These are phyloP conservation scores for Torymus auratus DNA, from an alignment of 2,888 invertebrate genomes.

Conservation along the genomic window DNA sequence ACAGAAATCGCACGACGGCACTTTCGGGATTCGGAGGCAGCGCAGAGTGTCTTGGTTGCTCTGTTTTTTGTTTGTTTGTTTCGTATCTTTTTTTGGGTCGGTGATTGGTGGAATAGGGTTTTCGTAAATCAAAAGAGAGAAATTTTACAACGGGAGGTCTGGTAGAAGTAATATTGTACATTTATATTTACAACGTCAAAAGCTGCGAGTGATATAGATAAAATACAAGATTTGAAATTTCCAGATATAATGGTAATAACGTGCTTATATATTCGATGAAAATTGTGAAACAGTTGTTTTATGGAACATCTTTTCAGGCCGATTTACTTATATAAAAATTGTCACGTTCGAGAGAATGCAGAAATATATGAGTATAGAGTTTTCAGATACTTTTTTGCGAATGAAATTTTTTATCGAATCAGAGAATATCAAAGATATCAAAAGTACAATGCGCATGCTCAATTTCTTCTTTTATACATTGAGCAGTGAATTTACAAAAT, in stretches of 20 bases:
- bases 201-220: neutral
- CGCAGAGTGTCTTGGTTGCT: slow-evolving; percentile 16
- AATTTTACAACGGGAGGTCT: neutral
- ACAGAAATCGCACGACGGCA: slow-evolving; percentile 75
- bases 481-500: slow-evolving; percentile 10
- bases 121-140: no score
- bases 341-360: no score
- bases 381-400: neutral
- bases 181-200: slow-evolving; percentile 34
- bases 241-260: neutral
- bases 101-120: no score
- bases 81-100: no score
- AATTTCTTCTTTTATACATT: slow-evolving; percentile 1
- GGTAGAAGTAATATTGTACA: neutral
- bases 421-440: neutral
- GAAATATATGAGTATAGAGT: neutral
- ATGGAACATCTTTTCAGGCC: no score
- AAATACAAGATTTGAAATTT: neutral
- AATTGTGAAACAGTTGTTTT: neutral
- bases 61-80: neutral
- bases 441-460: slow-evolving; percentile 24
- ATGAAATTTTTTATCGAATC: neutral
- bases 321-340: no score
- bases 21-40: slow-evolving; percentile 67
- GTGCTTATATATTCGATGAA: slow-evolving; percentile 7